Percentiles rank a stretch among this genome's conserved stretches.
Conservation (phyloP, 2,888 invertebrate genomes). For the Alentia gelatinosa region DNA sequence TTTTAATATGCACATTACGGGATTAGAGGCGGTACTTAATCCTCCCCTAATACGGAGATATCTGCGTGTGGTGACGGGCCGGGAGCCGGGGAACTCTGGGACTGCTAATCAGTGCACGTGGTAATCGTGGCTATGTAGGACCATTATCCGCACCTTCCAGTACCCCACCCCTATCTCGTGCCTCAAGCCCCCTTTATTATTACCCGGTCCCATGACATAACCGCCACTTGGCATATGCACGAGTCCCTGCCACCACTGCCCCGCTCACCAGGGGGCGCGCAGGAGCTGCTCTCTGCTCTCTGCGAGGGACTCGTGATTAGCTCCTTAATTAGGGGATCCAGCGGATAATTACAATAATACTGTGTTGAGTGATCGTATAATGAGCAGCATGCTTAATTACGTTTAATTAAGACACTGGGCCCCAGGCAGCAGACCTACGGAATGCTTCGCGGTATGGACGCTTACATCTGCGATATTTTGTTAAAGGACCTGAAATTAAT, state of each 20-base stretch:
- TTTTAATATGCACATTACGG: slow-evolving; percentile 7
- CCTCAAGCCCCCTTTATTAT: neutral
- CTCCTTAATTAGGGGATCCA: slow-evolving; percentile 31
- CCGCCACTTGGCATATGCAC: slow-evolving; percentile 29
- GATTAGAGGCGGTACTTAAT: neutral
- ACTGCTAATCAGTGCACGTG: neutral
- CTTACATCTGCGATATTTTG: slow-evolving; percentile 37
- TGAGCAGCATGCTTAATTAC: slow-evolving; percentile 38
- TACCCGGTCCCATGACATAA: slow-evolving; percentile 22
- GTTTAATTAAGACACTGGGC: slow-evolving; percentile 37
- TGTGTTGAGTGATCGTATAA: slow-evolving; percentile 51
- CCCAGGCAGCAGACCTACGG: slow-evolving; percentile 45
- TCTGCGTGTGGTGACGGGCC: neutral
- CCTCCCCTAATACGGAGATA: slow-evolving; percentile 1
- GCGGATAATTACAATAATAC: slow-evolving; percentile 49
- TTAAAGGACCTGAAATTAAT: slow-evolving; percentile 48
- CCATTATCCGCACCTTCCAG: neutral
- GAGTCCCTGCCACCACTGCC: neutral
- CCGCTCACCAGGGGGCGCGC: neutral
- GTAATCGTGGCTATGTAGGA: neutral
- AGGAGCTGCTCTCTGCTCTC: neutral
- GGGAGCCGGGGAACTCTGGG: neutral
- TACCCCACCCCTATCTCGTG: neutral
- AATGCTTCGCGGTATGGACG: slow-evolving; percentile 6
- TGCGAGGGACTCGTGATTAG: neutral